phyloP scores from a whole-genome alignment of 2,113 vertebrate genomes.

The Petaurus breviceps region DNA sequence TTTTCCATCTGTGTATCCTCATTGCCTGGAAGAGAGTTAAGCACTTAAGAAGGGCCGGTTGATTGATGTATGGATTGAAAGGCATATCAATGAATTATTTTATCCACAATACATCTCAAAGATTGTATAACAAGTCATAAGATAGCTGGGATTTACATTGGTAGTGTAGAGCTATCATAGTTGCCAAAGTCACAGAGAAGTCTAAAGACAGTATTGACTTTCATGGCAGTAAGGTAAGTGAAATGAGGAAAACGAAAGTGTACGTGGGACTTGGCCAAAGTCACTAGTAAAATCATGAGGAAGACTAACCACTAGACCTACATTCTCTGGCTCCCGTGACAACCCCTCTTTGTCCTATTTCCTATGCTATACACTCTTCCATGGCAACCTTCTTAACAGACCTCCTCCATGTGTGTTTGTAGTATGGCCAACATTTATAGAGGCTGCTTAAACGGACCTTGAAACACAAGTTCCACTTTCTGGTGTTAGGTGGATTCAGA shows the following conservation, averaged over 20 bases:
- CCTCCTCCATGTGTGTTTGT: slow-evolving; percentile 46
- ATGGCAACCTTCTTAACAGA: slow-evolving; percentile 40
- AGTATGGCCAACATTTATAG: slow-evolving; percentile 50
- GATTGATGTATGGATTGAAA: background rate
- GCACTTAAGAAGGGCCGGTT: background rate
- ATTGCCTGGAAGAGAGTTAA: background rate
- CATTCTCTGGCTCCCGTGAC: slow-evolving; percentile 57
- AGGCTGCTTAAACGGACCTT: slow-evolving; percentile 60
- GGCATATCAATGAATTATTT: background rate
- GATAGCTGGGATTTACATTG: background rate
- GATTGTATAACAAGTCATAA: background rate
- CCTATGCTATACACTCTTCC: slow-evolving; percentile 20
- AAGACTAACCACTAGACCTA: background rate
- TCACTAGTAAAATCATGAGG: slow-evolving; percentile 59
- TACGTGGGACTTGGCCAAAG: slow-evolving; percentile 43
- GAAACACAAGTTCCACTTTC: slow-evolving; percentile 43
- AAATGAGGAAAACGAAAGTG: slow-evolving; percentile 41
- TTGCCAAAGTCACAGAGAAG: background rate
- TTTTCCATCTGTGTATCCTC: background rate
- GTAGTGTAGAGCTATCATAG: background rate
- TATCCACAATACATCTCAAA: background rate
- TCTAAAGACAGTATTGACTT: background rate
- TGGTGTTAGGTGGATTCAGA: slow-evolving; percentile 61
- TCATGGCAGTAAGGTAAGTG: background rate
- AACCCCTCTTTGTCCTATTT: slow-evolving; percentile 31